These are phyloP conservation scores for Chaetoderma sp. DNA, from an alignment of 2,888 invertebrate species.

Conservation along the genomic window DNA sequence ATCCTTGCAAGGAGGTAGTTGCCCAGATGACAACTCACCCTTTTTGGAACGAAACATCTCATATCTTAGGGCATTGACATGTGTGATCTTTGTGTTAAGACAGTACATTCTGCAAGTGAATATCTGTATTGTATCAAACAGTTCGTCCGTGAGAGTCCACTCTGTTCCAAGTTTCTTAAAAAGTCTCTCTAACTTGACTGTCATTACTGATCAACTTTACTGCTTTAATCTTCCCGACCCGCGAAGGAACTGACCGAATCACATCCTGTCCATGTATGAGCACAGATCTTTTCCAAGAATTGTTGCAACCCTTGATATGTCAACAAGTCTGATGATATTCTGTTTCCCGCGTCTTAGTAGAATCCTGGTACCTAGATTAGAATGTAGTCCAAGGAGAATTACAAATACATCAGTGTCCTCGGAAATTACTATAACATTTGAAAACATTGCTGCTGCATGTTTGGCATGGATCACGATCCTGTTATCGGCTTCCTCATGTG, in stretches of 20 bases:
- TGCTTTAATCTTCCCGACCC: neutral
- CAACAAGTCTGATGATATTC: neutral
- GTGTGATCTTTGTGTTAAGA: neutral
- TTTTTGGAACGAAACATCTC: neutral
- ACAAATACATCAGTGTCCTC: constrained; percentile 31
- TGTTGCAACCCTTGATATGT: neutral
- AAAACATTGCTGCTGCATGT: constrained; percentile 27
- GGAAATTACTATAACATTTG: constrained; percentile 17
- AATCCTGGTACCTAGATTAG: too few relatives aligned
- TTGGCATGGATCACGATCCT: constrained; percentile 26
- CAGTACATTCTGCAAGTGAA: neutral
- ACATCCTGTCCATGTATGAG: neutral
- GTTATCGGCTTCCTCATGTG: constrained; percentile 29
- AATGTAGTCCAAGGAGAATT: constrained; percentile 15
- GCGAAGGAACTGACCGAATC: constrained; percentile 4
- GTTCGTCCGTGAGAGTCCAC: neutral
- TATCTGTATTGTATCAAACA: neutral
- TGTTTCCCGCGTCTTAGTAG: neutral
- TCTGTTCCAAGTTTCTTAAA: neutral
- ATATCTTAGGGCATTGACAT: neutral
- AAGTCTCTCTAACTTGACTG: neutral
- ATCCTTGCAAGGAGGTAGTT: neutral
- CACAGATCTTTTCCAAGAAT: neutral
- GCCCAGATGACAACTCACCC: neutral
- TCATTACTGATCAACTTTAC: neutral